Conservation (phyloP, 1,140 invertebrate species). For the Drosophila burlai region DNA sequence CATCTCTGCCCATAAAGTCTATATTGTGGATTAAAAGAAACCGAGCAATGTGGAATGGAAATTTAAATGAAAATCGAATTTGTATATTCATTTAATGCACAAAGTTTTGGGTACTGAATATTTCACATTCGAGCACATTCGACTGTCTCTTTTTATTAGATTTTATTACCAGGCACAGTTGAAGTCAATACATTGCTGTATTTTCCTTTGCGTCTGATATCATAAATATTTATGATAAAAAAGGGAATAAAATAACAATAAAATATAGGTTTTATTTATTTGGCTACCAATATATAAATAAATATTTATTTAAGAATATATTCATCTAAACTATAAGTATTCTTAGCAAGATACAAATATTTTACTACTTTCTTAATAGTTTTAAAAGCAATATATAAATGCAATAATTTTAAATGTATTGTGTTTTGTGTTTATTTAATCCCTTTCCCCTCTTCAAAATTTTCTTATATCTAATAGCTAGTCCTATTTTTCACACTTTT, state of each 20-base stretch:
- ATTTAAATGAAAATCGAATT: neutral
- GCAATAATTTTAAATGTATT: neutral
- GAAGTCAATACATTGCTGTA: neutral
- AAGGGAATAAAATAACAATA: constrained; percentile 8
- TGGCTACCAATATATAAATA: neutral
- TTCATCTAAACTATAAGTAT: no score
- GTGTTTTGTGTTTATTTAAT: constrained; percentile 6
- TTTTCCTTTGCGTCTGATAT: neutral
- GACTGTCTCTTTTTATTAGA: neutral
- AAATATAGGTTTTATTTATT: neutral
- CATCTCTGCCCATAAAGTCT: no score
- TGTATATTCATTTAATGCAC: neutral
- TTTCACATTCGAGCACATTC: neutral
- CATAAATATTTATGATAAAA: constrained; percentile 54
- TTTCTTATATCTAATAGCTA: constrained; percentile 36
- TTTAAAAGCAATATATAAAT: no score
- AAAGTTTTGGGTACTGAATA: no score
- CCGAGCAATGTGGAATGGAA: neutral
- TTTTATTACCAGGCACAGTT: neutral
- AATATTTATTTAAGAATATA: neutral
- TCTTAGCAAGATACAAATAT: no score
- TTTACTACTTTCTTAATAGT: no score
- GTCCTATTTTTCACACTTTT: constrained; percentile 57
- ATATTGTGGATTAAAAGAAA: neutral
- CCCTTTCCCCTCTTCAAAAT: neutral